These are phyloP conservation scores for Drosophila demipolita DNA, from an alignment of 2,888 invertebrate species.

Conservation along the genomic window DNA sequence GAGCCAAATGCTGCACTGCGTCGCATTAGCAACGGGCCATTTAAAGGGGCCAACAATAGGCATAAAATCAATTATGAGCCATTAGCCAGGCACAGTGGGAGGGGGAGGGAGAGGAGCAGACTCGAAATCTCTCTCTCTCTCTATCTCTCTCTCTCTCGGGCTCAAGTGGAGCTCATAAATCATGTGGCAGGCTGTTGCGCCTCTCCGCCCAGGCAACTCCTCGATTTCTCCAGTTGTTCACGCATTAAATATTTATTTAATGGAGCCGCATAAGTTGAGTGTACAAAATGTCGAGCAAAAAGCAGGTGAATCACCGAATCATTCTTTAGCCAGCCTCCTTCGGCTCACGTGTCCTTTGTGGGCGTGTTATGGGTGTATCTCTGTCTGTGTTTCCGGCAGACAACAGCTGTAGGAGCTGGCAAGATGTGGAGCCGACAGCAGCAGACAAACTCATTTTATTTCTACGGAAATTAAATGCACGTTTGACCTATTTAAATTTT, in stretches of 20 bases:
- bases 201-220: not conserved
- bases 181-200: conserved; percentile 74
- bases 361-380: conserved; percentile 3
- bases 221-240: conserved; percentile 66
- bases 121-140: not conserved
- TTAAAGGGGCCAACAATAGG: conserved; percentile 72
- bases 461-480: conserved; percentile 79
- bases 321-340: conserved; percentile 14
- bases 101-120: conserved; percentile 17
- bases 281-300: conserved; percentile 49
- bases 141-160: not conserved
- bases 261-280: conserved; percentile 76
- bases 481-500: conserved; percentile 77
- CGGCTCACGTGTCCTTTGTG: conserved; percentile 50
- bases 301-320: conserved; percentile 44
- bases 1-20: conserved; percentile 57
- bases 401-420: conserved; percentile 57
- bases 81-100: conserved; percentile 65
- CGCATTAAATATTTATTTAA: conserved; percentile 81
- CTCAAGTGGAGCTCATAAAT: conserved; percentile 67
- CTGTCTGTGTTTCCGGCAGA: conserved; percentile 33
- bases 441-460: conserved; percentile 74
- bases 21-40: conserved; percentile 72
- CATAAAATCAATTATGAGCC: conserved; percentile 81
- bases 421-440: conserved; percentile 8